Base-by-base conservation (phyloP, 2,797 vertebrate genomes). In the Tinamus major region DNA sequence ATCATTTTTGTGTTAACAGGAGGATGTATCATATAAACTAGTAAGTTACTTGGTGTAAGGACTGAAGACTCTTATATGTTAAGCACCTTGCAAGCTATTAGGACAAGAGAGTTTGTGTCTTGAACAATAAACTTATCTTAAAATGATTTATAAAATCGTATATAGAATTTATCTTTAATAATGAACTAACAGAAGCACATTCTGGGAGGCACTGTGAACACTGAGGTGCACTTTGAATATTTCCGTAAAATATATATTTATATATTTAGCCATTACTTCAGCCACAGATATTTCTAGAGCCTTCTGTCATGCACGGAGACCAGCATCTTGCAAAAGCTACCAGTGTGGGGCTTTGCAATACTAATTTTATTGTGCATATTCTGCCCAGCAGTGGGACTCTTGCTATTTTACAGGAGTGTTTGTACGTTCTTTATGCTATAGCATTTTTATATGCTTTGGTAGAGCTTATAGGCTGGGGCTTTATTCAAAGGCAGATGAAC, bases 1-100 rank as follows among this genome's bases (percentile, higher is more conserved):
- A 92, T 82, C 33, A 68, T 42, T 77, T 74, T 74, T 94, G 55
- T 88, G 12, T 53, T 89, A 83, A 19, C 51, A 81, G n/a, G 63
- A 94, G 83, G 61, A 67, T 51, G 59, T 1, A 8, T 10, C 35
- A 7, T 68, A 26, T 53, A 18, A 81, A n/a, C 82, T 85, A 18
- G 42, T 67, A 27, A 33, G 68, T 84, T 80, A 72, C 9, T 71
- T 67, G 55, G 27, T 67, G 33, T 71, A 62, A 74, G 58, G 44
- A n/a, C 63, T 19, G 46, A 77, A 79, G 44, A 33, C 39, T 74
- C 24, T 59, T 15, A 10, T 68, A 49, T 33, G 13, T 68, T 80
- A 78, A 65, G 37, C 27, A 42, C 61, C 56, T 16, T 53, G 31
- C 56, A 83, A 70, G 37, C 44, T 85, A 42, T 77, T 56, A 65